Base-by-base conservation (phyloP, 23 tunicate genomes). In the Corella eumyota region DNA sequence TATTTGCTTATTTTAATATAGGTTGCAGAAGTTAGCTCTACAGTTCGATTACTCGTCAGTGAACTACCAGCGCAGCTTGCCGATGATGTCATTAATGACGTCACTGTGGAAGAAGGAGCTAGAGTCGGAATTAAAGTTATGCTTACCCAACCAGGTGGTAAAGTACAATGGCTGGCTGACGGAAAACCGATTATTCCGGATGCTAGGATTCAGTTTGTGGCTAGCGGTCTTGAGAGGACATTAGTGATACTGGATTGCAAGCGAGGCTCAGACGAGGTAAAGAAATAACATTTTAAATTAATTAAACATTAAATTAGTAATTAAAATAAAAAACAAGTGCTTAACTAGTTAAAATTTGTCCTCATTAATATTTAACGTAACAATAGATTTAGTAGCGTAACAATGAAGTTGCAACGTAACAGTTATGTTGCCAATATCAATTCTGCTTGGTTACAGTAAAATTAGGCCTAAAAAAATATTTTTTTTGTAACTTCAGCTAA, bases 31-130 rank as follows among this genome's bases (percentile, higher is more conserved):
- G 55, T 73, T 34, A 63, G 51, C 36, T 49, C 72, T 31, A 60
- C 51, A 19, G 92, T 77, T 1, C 34, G 36, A 5, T 64, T 81
- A 49, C 26, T 61, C 0, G 92, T 81, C 2, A 34, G 30, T 20
- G 67, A 65, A 30, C 22, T 30, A 24, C 79, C 80, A 46, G 92
- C 92, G 0, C 63, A 50, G 3, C 66, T 81, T 36, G 70, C 57
- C 19, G 17, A 35, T n/a, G 26, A 62, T 46, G 33, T 26, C 2
- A n/a, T 81, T 0, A 60, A 73, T 22, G 75, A 74, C 57, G 76
- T 64, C 21, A 71, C 75, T 50, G 81, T 38, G 7, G 92, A 81
- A 60, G 92, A 81, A 81, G 79, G 72, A 51, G 17, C 65, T 4
- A 75, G 80, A 0, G 92, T 69, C 4, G 61, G 37, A 23, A 75